These are phyloP conservation scores for Elephas maximus DNA, from an alignment of 2,113 vertebrate species.

Conservation along the genomic window DNA sequence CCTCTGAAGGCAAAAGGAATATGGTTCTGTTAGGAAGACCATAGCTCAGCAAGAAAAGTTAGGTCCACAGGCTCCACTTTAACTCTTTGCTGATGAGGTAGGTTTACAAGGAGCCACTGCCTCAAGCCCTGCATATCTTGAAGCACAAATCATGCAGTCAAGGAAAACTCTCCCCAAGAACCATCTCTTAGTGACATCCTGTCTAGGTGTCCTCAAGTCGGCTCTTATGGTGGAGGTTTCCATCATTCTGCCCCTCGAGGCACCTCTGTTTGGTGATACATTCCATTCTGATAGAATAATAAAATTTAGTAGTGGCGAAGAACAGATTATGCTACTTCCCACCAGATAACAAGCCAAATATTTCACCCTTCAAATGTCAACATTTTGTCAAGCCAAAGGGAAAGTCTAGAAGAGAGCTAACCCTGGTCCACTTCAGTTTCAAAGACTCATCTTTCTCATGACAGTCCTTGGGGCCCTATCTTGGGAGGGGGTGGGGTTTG, in stretches of 20 bases:
- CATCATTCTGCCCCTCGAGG: not conserved
- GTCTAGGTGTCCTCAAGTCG: not conserved
- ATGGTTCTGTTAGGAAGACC: not conserved
- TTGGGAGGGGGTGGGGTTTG: not conserved
- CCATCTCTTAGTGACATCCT: not conserved
- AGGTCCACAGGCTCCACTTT: not conserved
- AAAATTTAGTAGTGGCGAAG: slow-evolving; percentile 7
- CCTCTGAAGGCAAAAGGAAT: not conserved
- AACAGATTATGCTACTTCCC: slow-evolving; percentile 29
- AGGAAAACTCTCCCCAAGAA: not conserved
- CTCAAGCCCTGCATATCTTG: not conserved
- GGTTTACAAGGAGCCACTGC: not conserved
- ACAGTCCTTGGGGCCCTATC: not conserved
- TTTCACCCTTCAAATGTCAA: slow-evolving; percentile 53
- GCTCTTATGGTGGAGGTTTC: not conserved
- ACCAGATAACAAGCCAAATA: slow-evolving; percentile 29
- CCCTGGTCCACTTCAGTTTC: not conserved
- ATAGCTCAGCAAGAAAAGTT: not conserved
- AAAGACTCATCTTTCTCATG: slow-evolving; percentile 4
- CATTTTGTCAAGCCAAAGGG: slow-evolving; percentile 8
- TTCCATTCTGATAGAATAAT: slow-evolving; percentile 49
- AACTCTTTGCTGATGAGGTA: not conserved
- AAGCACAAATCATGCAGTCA: slow-evolving; percentile 4
- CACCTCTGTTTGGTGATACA: not conserved
- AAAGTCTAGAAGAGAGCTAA: not conserved